Evolutionary conservation across 2,113 vertebrate genomes (phyloP), one percentile per base, ranked within the genome.

Genomic region (Puntigrus tetrazona): DNA sequence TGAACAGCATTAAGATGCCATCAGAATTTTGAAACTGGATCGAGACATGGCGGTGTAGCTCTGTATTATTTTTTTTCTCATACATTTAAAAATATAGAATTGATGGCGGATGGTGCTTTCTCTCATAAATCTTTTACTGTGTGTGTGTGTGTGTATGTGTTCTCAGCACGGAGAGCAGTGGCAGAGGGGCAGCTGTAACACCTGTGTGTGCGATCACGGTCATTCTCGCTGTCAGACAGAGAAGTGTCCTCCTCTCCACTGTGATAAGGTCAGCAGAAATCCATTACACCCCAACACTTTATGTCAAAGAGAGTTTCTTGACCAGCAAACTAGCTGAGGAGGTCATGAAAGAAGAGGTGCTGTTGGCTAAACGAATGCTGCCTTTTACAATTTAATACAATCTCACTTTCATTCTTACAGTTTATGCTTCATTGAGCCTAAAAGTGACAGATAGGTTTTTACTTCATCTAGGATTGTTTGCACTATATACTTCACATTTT

Each of bases 91-190:
- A 69, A 69, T 31, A 7, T 31, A 31, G 29, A 22, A 11, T 25
- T 11, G n/a, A 45, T 74, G 72, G 18, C 14, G 16, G 7, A 43
- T 52, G 16, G 20, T 20, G 29, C 5, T 5, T 11, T 38, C n/a
- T n/a, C n/a, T 18, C 27, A 29, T 16, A 63, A 43, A 22, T n/a
- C 16, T 77, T 20, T 63, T 57, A 59, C 13, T 52, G 3, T 85
- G 36, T 38, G 36, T 38, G 36, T 38, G 13, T 70, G 14, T 80
- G 11, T 63, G 14, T 82, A 22, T 85, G 50, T 86, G 47, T 65
- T 47, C 14, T 34, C 86, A 99, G 98, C 94, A 98, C 0, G 97
- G 96, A 0, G 92, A 96, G 5, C 96, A 96, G 85, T 99, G 98
- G 97, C 90, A 91, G 72, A 94, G 95, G 90, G 91, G 93, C 4